phyloP scores from a whole-genome alignment of 2,797 vertebrate genomes.

The Enoplosus armatus region DNA sequence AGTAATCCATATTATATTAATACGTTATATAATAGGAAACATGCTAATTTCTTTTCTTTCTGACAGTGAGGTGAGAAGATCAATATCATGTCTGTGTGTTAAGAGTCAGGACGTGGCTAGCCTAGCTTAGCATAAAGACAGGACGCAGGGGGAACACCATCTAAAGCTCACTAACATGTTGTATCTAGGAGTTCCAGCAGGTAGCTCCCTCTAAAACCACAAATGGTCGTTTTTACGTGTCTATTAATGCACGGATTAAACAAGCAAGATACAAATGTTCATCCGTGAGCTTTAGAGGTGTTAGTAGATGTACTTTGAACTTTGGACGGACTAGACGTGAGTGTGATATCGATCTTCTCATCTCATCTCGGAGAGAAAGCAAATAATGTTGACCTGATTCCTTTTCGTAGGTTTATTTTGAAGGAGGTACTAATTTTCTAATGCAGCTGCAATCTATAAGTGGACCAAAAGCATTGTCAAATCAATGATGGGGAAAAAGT shows the following conservation, averaged over 20 bases:
- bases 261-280: neutral
- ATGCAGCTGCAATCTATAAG: no score
- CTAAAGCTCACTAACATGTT: no score
- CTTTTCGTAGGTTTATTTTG: neutral
- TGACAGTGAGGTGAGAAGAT: no score
- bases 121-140: neutral
- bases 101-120: neutral
- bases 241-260: neutral
- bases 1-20: neutral
- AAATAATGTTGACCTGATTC: no score
- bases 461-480: neutral
- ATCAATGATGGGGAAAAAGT: neutral
- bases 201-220: neutral
- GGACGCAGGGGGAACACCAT: neutral
- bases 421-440: no score
- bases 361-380: neutral
- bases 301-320: neutral
- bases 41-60: no score
- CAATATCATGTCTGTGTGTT: no score
- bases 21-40: no score
- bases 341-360: neutral
- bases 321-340: neutral
- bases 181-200: no score
- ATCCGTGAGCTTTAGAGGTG: neutral
- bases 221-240: neutral